Percentiles rank a stretch among this genome's conserved stretches.
These are phyloP conservation scores for Ladona fulva DNA, from an alignment of 1,140 invertebrate species.

Conservation along the genomic window DNA sequence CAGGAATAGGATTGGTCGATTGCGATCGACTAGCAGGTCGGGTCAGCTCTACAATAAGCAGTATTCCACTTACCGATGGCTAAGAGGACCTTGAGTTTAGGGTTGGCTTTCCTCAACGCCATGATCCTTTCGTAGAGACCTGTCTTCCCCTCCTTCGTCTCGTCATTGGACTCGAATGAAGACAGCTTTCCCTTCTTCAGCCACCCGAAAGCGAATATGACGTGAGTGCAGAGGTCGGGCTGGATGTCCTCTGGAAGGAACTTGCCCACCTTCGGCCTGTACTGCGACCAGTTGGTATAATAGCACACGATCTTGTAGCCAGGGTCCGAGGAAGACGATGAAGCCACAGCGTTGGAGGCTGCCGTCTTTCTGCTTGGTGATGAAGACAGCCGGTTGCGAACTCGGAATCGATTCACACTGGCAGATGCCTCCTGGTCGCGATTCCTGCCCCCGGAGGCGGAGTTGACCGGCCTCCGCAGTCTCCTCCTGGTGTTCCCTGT, in stretches of 20 bases:
- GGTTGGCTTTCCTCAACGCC: slow-evolving; percentile 77
- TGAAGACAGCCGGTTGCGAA: slow-evolving; percentile 35
- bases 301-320: slow-evolving; percentile 79
- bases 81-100: slow-evolving; percentile 77
- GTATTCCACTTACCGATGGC: slow-evolving; percentile 82
- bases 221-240: slow-evolving; percentile 88
- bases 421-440: slow-evolving; percentile 54
- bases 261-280: slow-evolving; percentile 84
- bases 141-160: slow-evolving; percentile 82
- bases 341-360: slow-evolving; percentile 42
- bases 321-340: slow-evolving; percentile 40
- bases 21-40: no score
- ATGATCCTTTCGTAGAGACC: slow-evolving; percentile 81
- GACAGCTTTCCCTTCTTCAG: slow-evolving; percentile 88
- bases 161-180: slow-evolving; percentile 86
- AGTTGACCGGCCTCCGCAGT: slow-evolving; percentile 41
- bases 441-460: slow-evolving; percentile 33
- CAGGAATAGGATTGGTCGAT: no score
- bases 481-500: slow-evolving; percentile 33
- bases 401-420: slow-evolving; percentile 55
- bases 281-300: slow-evolving; percentile 97
- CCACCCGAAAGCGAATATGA: slow-evolving; percentile 95
- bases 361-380: slow-evolving; percentile 46
- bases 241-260: slow-evolving; percentile 92
- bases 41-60: no score